Evolutionary conservation across 2,113 vertebrate species (phyloP).

Genomic region (Jacana jacana): DNA sequence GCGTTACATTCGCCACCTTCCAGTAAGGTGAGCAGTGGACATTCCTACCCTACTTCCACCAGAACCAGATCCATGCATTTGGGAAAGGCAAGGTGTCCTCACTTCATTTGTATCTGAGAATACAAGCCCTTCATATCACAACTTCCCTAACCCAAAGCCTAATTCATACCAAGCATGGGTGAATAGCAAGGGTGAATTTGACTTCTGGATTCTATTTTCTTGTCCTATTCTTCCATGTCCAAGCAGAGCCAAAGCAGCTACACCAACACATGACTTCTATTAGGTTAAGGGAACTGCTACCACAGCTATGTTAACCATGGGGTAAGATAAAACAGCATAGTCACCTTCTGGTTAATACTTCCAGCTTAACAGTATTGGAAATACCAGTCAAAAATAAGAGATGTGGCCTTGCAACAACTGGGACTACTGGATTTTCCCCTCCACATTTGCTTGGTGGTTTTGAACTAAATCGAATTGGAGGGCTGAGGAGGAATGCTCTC

Average conservation of each 20-base stretch:
- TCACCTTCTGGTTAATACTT: neutral
- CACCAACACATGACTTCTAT: neutral
- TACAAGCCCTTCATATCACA: neutral
- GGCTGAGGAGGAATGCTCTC: neutral
- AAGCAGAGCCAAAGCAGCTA: neutral
- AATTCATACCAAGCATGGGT: neutral
- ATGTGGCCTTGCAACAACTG: neutral
- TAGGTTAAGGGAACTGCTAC: neutral
- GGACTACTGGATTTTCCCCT: neutral
- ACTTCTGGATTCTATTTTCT: neutral
- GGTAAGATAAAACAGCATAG: neutral
- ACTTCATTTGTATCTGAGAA: rapidly evolving
- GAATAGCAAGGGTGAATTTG: neutral
- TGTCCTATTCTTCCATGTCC: neutral
- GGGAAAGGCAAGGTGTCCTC: neutral
- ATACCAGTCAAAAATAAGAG: neutral
- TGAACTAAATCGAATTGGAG: neutral
- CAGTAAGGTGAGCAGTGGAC: rapidly evolving
- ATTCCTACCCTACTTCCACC: neutral
- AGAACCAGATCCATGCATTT: rapidly evolving
- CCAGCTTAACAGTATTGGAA: neutral
- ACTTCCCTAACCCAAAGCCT: neutral
- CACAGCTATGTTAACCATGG: neutral
- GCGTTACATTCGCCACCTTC: too few species aligned
- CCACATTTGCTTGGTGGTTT: neutral